Evolutionary conservation across 2,888 invertebrate genomes (phyloP), one percentile per base, ranked within the genome.

Genomic region (Rosalia funebris): DNA sequence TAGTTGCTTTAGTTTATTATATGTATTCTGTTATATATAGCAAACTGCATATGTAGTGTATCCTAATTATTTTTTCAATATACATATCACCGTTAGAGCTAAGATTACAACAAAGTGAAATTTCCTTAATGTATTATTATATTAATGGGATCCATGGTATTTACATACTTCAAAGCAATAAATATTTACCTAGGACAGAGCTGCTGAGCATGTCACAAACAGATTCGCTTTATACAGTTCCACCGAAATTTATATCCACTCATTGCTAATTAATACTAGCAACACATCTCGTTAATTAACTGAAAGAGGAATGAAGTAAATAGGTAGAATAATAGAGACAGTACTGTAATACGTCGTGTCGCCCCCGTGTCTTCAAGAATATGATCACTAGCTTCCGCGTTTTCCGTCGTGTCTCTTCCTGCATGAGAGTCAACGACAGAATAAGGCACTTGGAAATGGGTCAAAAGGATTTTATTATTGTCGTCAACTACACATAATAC

Each of bases 251-350:
- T 42, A 42, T 20, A 17, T 42, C 20, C n/a, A 42, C 12, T 42
- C 42, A 7, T 20, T 17, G 17, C 42, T 9, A 42, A 42, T 20
- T 42, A 42, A 42, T 42, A 42, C 19, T 12, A 42, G 34, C 34
- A 34, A 19, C 36, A n/a, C 17, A 34, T 16, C 17, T 12, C 36
- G 34, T 47, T 47, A 47, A 47, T 34, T 47, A 42, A 42, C 12
- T 47, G 17, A 16, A 36, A 12, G 15, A 36, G 16, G n/a, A 15
- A 17, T 9, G 11, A 10, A 47, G 32, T 10, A 34, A 17, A 34
- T 19, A 47, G 47, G 47, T 47, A 47, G 17, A 47, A 34, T 34
- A 47, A 47, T 11, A n/a, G 47, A 7, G 47, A 47, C 19, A 36
- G 16, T 11, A 19, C 17, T 47, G 47, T 17, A 36, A 16, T 16